phyloP scores from a whole-genome alignment of 2,113 vertebrate species.

The Zapus hudsonius region DNA sequence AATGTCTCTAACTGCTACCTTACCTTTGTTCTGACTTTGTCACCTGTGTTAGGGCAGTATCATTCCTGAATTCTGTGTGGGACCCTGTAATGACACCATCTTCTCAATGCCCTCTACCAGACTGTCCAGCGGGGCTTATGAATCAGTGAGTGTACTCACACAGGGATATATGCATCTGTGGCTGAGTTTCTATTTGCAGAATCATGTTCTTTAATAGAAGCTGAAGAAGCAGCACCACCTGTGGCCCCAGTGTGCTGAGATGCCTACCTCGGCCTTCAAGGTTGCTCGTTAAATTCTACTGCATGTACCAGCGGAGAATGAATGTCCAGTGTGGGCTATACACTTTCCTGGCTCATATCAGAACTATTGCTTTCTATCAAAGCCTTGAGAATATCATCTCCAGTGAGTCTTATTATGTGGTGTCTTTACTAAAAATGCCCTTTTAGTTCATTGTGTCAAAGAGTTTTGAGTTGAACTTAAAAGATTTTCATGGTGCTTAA shows the following conservation, averaged over 20 bases:
- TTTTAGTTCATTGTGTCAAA: slow-evolving; percentile 15
- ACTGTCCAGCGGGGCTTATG: not conserved
- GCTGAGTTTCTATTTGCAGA: slow-evolving; percentile 47
- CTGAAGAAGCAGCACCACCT: not conserved
- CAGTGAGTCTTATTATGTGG: not conserved
- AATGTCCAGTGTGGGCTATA: not conserved
- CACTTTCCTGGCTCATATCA: slow-evolving; percentile 3
- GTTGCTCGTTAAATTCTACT: not conserved
- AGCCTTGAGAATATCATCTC: not conserved
- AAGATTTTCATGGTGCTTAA: not conserved
- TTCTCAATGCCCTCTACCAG: not conserved
- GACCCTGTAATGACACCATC: not conserved
- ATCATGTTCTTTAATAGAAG: slow-evolving; percentile 46
- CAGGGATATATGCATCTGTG: not conserved
- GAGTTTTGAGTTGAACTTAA: slow-evolving; percentile 14
- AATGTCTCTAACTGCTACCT: not conserved
- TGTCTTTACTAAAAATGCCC: not conserved
- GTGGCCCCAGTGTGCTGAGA: not conserved
- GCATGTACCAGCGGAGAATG: not conserved
- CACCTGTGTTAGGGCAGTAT: not conserved
- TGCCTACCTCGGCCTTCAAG: not conserved
- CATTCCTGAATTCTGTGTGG: not conserved
- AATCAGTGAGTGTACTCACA: not conserved
- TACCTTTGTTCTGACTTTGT: not conserved
- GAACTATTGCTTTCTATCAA: not conserved